These are phyloP conservation scores for Sabatieria punctata DNA, from an alignment of 2,888 invertebrate genomes.

Conservation along the genomic window DNA sequence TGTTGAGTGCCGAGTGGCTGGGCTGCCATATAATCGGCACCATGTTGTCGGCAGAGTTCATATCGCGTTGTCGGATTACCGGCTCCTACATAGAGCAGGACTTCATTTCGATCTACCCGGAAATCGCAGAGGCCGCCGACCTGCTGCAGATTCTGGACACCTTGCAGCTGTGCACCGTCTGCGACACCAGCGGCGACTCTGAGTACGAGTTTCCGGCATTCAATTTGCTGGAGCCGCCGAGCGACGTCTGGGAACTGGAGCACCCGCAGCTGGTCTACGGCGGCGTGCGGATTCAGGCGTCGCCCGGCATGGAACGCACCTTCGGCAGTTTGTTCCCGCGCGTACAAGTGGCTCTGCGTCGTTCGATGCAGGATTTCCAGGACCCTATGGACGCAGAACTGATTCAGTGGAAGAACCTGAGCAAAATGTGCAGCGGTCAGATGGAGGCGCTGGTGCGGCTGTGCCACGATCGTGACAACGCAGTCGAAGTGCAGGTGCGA, in stretches of 20 bases:
- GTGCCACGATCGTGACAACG: conserved; percentile 6
- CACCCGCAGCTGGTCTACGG: conserved; percentile 37
- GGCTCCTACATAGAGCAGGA: conserved; percentile 55
- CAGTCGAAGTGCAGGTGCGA: conserved; percentile 33
- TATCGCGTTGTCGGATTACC: conserved; percentile 43
- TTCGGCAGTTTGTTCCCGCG: conserved; percentile 52
- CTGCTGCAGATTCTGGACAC: conserved; percentile 50
- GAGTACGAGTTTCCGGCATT: conserved; percentile 60
- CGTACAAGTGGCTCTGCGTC: conserved; percentile 44
- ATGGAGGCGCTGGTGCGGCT: conserved; percentile 48
- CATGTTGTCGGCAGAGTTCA: conserved; percentile 40
- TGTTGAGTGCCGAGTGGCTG: conserved; percentile 50
- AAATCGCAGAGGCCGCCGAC: conserved; percentile 48
- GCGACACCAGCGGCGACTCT: conserved; percentile 47
- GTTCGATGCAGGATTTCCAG: conserved; percentile 39
- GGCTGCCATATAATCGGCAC: conserved; percentile 50
- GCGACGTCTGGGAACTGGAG: conserved; percentile 17
- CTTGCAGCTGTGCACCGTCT: conserved; percentile 50
- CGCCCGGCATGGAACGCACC: conserved; percentile 42
- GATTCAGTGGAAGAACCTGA: conserved; percentile 45
- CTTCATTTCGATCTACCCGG: conserved; percentile 52
- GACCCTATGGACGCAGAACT: conserved; percentile 46
- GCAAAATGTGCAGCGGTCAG: conserved; percentile 49
- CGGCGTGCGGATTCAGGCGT: conserved; percentile 45
- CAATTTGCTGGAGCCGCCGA: conserved; percentile 28